Evolutionary conservation across 2,797 vertebrate species (phyloP), one percentile per base, ranked within the genome.

Genomic region (Acipenser oxyrinchus): DNA sequence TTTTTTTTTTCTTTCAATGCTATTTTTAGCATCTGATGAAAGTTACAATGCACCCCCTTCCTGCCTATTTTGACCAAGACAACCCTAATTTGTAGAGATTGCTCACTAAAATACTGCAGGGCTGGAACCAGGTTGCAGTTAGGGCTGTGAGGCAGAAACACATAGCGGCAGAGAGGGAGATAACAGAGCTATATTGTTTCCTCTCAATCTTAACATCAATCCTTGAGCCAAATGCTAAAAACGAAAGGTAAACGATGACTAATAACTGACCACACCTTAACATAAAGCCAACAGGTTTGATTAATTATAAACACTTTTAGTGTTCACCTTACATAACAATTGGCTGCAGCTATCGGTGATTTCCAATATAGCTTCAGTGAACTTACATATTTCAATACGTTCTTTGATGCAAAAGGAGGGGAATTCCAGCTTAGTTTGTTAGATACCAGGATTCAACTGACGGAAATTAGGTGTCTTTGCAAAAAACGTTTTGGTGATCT

Each of bases 21-120:
- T 87, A 83, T 85, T 85, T 87, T 86, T 84, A 87, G 76, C 76
- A 82, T 72, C 77, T 74, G 70, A 71, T 78, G 71, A 83, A 86
- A 85, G 83, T 84, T 37, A 84, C 87, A 87, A 84, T 70, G 69
- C 68, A 69, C 37, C 37, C 37, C 70, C 72, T 51, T 48, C 58
- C 51, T 60, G 63, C 59, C 12, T 48, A 71, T 81, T 84, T 88
- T 89, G 78, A 84, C 77, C 85, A 88, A 86, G 87, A 79, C 80
- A 83, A 83, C 79, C 78, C 75, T 74, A 81, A 84, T 78, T 78
- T 84, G 69, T 74, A 75, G 77, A 65, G 65, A 78, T 84, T 85
- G 78, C 82, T 37, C 37, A 91, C 89, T 84, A 65, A 0, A 63
- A 73, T 81, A 75, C 82, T 81, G 78, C 75, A 88, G 83, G 91